These are phyloP conservation scores for Aporrectodea caliginosa DNA, from an alignment of 1,140 invertebrate genomes.

Conservation along the genomic window DNA sequence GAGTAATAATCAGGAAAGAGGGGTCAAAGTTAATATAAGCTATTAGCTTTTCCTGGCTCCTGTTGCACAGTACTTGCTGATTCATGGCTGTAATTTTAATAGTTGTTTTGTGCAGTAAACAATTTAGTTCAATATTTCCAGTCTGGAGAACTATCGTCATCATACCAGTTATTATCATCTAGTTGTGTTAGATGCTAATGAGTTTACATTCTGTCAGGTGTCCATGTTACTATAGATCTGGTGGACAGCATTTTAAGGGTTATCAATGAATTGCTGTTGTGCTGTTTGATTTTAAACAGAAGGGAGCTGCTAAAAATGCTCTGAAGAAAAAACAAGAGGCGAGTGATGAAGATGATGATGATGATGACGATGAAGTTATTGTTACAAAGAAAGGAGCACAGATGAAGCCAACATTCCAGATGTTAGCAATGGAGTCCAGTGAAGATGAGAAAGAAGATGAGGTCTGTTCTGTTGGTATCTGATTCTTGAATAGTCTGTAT, in stretches of 20 bases:
- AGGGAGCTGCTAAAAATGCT: background rate
- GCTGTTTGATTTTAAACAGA: background rate
- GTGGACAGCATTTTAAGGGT: background rate
- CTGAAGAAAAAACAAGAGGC: no score
- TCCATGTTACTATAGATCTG: background rate
- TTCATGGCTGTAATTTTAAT: no score
- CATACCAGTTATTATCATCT: background rate
- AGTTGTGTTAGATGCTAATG: background rate
- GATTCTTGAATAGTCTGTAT: no score
- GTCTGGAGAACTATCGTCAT: no score
- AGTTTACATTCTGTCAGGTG: background rate
- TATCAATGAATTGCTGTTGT: background rate
- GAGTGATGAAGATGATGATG: background rate
- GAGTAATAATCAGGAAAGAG: no score
- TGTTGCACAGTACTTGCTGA: no score
- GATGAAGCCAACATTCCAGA: background rate
- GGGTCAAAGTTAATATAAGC: no score
- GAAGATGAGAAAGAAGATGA: background rate
- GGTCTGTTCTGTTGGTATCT: background rate
- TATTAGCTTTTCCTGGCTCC: no score
- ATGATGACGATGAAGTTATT: background rate
- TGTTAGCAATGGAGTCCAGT: background rate
- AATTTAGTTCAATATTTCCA: no score
- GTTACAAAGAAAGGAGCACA: background rate
- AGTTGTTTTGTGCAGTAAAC: no score